Evolutionary conservation across 2,113 vertebrate species (phyloP).

Genomic region (Macrotis lagotis): DNA sequence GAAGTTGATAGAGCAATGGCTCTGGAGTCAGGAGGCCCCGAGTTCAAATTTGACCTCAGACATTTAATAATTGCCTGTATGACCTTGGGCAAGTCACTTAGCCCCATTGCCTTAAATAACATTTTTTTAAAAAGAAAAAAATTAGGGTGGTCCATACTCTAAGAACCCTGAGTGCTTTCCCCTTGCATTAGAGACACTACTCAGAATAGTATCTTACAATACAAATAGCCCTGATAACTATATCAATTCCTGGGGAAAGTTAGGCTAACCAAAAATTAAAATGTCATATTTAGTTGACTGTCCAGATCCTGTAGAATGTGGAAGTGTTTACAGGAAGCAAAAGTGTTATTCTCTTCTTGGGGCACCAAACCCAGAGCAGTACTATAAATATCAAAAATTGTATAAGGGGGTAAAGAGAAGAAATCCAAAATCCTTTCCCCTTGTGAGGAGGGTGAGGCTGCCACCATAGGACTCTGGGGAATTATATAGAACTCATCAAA

Average conservation of each 20-base stretch:
- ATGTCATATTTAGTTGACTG: neutral
- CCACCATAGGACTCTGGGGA: neutral
- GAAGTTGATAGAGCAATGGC: too few relatives aligned
- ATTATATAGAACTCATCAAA: neutral
- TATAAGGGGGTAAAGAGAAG: neutral
- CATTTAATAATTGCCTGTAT: too few relatives aligned
- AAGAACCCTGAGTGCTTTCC: neutral
- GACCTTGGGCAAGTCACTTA: too few relatives aligned
- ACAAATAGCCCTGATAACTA: neutral
- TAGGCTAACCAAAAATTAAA: neutral
- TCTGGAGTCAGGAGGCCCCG: too few relatives aligned
- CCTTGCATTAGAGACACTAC: neutral
- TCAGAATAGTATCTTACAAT: neutral
- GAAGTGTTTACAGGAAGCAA: neutral
- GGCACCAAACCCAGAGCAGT: neutral
- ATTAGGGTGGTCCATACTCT: neutral
- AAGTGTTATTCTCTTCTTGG: neutral
- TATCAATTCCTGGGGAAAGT: neutral
- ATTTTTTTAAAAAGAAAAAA: too few relatives aligned
- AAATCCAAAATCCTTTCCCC: neutral
- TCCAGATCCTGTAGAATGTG: neutral
- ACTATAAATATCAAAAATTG: neutral
- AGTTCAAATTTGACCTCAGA: too few relatives aligned
- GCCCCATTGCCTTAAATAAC: too few relatives aligned
- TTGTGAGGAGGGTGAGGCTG: neutral